A percentile compares a stretch with the other conserved stretches of the same genome.
These are phyloP conservation scores for Brachionus manjavacas DNA, from an alignment of 1,140 invertebrate genomes.

Conservation along the genomic window DNA sequence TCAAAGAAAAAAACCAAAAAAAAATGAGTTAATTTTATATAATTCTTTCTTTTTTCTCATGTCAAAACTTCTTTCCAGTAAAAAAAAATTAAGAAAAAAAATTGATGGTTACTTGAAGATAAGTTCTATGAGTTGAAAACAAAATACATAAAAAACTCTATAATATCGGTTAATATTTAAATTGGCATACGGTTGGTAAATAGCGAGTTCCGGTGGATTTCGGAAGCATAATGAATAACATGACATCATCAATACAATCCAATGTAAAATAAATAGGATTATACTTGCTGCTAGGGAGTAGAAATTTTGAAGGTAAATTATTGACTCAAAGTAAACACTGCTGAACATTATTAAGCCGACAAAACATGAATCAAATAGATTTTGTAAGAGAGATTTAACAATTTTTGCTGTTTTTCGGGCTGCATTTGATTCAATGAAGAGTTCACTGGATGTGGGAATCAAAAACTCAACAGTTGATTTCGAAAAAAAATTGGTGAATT, in stretches of 20 bases:
- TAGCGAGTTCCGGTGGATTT: conserved; percentile 55
- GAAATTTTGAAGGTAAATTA: conserved; percentile 50
- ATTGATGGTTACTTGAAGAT: conserved; percentile 46
- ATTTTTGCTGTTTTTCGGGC: conserved; percentile 51
- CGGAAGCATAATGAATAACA: conserved; percentile 54
- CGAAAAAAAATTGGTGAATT: not conserved
- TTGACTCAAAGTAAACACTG: conserved; percentile 50
- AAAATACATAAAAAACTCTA: conserved; percentile 52
- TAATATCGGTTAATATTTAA: conserved; percentile 53
- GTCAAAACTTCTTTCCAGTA: no score
- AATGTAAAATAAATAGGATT: conserved; percentile 52
- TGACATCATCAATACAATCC: conserved; percentile 53
- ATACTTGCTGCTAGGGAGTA: conserved; percentile 49
- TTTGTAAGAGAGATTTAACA: conserved; percentile 50
- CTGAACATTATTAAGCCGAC: conserved; percentile 44
- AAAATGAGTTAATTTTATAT: not conserved
- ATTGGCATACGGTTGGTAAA: conserved; percentile 53
- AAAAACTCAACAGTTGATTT: conserved; percentile 14
- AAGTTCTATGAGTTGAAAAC: conserved; percentile 49
- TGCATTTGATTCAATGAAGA: conserved; percentile 43
- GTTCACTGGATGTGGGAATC: not conserved
- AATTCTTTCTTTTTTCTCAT: not conserved
- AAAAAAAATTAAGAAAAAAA: no score
- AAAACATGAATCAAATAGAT: not conserved
- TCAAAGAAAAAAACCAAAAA: not conserved